Evolutionary conservation across 1,140 invertebrate genomes (phyloP).

Genomic region (Colletes gigas): DNA sequence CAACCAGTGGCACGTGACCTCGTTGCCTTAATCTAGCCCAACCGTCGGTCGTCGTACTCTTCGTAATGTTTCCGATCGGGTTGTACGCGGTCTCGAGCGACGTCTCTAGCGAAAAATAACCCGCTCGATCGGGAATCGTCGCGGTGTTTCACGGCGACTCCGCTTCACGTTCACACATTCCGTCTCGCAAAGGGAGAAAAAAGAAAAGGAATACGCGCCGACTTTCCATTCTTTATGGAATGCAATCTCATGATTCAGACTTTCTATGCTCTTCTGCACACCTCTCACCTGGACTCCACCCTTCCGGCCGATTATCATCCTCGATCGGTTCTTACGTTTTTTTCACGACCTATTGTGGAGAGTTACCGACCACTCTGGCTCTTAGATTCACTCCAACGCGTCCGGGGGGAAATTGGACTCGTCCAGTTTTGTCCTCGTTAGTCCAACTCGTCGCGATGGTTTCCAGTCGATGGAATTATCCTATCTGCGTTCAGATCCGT

Average conservation of each 20-base stretch:
- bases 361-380: background rate
- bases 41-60: slow-evolving; percentile 47
- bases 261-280: slow-evolving; percentile 53
- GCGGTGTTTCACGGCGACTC: slow-evolving; percentile 30
- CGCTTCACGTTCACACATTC: slow-evolving; percentile 10
- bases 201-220: slow-evolving; percentile 48
- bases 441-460: background rate
- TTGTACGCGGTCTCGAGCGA: background rate
- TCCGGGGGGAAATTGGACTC: background rate
- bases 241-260: slow-evolving; percentile 47
- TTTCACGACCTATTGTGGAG: background rate
- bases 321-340: slow-evolving; percentile 13
- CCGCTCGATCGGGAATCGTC: slow-evolving; percentile 21
- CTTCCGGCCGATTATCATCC: slow-evolving; percentile 39
- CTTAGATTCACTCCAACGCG: background rate
- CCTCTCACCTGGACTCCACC: slow-evolving; percentile 46
- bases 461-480: background rate
- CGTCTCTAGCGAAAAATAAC: background rate
- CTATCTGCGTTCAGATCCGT: too few relatives aligned
- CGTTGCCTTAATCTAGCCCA: slow-evolving; percentile 77
- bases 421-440: background rate
- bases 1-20: slow-evolving; percentile 67
- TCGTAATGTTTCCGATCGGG: slow-evolving; percentile 37
- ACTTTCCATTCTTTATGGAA: slow-evolving; percentile 60
- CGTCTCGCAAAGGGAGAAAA: background rate